Evolutionary conservation across 2,888 invertebrate species (phyloP), one percentile per base, ranked within the genome.

Genomic region (Papilio gigon): DNA sequence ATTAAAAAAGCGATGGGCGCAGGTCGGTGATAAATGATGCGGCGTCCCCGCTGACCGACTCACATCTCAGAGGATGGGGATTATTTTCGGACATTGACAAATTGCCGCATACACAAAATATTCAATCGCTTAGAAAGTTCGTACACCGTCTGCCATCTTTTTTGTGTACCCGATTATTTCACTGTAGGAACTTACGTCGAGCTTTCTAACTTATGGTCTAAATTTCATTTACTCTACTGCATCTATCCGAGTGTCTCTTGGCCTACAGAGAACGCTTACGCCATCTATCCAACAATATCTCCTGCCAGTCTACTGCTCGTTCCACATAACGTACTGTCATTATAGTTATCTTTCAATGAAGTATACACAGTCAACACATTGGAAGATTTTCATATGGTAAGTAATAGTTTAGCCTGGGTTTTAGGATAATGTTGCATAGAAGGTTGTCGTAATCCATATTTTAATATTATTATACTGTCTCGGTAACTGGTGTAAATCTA

Each of bases 51-150:
- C 78, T 79, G 79, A 79, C 84, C 79, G 83, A 87, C 87, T 87
- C 86, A 83, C 84, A 87, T 88, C 88, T 86, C 87, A 87, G 87
- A 86, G 85, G 83, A 73, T 72, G 80, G 81, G 89, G 89, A 90
- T 90, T 90, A 90, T 86, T 85, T 82, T 80, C 81, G 79, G 90
- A 90, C 91, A 84, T 89, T 90, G 90, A 90, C 88, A 88, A 85
- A 90, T 90, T 85, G 87, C 87, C 78, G 80, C 85, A 84, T 82
- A 83, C 80, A 86, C 87, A 88, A 88, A 84, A 85, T 84, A 84
- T 89, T 86, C 85, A 87, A 89, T 89, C 84, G 87, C 84, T 89
- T 89, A 68, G 59, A 68, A 68, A 50, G 56, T 69, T 68, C 40
- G 61, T 56, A 70, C 42, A 40, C 53, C 61, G 61, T 64, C 60